Evolutionary conservation across 2,888 invertebrate species (phyloP), one percentile per base, ranked within the genome.

Genomic region (Hyalella azteca): DNA sequence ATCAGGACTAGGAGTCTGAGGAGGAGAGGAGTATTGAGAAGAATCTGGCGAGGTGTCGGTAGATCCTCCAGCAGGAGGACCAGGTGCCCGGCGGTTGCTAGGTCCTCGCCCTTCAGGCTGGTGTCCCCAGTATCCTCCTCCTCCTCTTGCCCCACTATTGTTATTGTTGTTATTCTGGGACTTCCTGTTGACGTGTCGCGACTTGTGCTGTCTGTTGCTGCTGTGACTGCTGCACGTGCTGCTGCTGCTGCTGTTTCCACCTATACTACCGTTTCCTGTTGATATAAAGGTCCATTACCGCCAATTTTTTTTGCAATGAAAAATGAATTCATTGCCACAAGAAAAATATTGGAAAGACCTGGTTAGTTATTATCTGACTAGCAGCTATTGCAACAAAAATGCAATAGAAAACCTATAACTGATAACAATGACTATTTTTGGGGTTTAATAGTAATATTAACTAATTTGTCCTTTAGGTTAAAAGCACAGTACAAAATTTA

Each of bases 1-100:
- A 41, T 83, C 81, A 39, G 84, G 84, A 77, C 82, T 82, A 22
- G 84, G 84, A 26, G 84, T 84, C 73, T 84, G 84, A 39, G 84
- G 84, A 13, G 84, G 84, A 26, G 84, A 84, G 7, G 84, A 84
- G 60, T 82, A 84, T 75, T 84, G 84, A 29, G 84, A 84, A 4
- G 84, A 84, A 22, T 81, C 81, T 15, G 84, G 84, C 40, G 84
- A 84, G 0, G 84, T 81, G 40, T 84, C 84, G 3, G 84, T 81
- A 9, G 83, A 83, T 26, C 80, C 77, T 15, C 66, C 66, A 9
- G 66, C 29, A n/a, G 36, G 66, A 19, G 66, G 36, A 22, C 19
- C 32, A 11, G 29, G 36, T 1, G 19, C 66, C 19, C 36, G 22
- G 36, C 81, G 81, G 73, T 78, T 77, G 48, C 50, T 45, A 19